phyloP scores from a whole-genome alignment of 1,140 invertebrate species.

The Aphidius ervi region DNA sequence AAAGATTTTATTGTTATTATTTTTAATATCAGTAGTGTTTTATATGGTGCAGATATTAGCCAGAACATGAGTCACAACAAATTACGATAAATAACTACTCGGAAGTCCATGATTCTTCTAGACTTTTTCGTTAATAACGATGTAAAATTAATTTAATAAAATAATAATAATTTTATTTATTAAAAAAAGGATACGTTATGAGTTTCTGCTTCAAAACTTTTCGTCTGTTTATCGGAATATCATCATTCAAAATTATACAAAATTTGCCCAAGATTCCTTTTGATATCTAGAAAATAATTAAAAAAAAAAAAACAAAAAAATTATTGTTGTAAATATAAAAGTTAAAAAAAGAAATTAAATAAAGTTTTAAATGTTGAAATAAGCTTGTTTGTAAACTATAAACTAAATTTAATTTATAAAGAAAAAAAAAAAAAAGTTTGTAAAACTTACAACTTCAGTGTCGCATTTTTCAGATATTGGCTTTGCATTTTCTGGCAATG shows the following conservation, averaged over 20 bases:
- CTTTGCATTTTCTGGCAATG: slow-evolving; percentile 33
- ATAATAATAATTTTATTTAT: not conserved
- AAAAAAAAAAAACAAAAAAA: slow-evolving; percentile 6
- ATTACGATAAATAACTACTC: no score
- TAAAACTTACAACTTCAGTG: slow-evolving; percentile 29
- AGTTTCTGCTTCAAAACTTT: slow-evolving; percentile 27
- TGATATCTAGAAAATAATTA: slow-evolving; percentile 8
- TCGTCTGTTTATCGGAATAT: slow-evolving; percentile 26
- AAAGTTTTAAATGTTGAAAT: not conserved
- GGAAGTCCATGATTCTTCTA: not conserved
- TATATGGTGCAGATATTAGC: no score
- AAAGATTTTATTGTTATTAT: no score
- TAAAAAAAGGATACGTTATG: slow-evolving; percentile 47
- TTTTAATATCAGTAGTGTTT: no score
- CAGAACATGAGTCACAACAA: no score
- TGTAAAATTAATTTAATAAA: not conserved
- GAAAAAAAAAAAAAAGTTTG: not conserved
- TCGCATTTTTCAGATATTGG: slow-evolving; percentile 25
- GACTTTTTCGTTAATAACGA: not conserved
- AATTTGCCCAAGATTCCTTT: slow-evolving; percentile 30
- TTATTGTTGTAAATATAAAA: not conserved
- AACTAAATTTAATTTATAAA: not conserved
- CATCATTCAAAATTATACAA: slow-evolving; percentile 24
- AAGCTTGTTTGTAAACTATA: not conserved
- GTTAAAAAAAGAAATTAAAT: not conserved